phyloP scores from a whole-genome alignment of 2,888 invertebrate species.

The Cyrtodaria siliqua region DNA sequence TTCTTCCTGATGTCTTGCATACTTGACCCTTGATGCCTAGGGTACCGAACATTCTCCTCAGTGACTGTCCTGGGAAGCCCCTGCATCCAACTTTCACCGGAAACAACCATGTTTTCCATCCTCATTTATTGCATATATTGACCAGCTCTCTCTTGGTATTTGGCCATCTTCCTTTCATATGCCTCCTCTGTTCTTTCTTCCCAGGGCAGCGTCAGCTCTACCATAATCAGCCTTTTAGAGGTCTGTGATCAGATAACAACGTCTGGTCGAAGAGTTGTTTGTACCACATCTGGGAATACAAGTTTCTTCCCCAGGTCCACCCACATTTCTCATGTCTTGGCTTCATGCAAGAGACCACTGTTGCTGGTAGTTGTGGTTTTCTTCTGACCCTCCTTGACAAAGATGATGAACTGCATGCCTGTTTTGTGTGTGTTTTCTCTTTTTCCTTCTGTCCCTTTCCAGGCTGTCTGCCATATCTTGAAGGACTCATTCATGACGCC shows the following conservation, averaged over 20 bases:
- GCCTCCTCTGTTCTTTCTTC: slow-evolving; percentile 3
- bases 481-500: too few species aligned
- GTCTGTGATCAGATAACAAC: not conserved
- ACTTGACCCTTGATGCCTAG: too few species aligned
- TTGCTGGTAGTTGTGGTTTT: not conserved
- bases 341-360: not conserved
- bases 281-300: not conserved
- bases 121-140: too few species aligned
- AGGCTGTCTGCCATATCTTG: too few species aligned
- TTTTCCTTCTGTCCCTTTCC: too few species aligned
- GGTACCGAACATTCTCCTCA: too few species aligned
- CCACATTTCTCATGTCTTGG: not conserved
- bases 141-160: not conserved
- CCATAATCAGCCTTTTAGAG: not conserved
- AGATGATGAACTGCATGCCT: not conserved
- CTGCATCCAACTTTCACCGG: too few species aligned
- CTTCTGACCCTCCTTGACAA: not conserved
- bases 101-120: slow-evolving; percentile 7
- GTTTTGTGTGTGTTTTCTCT: not conserved
- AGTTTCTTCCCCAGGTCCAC: not conserved
- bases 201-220: not conserved
- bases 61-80: too few species aligned
- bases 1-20: too few species aligned
- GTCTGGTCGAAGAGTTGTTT: not conserved
- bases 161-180: slow-evolving; percentile 1